Percentiles rank a stretch among this genome's conserved stretches.
These are phyloP conservation scores for Fulmarus glacialis DNA, from an alignment of 2,113 vertebrate species.

Conservation along the genomic window DNA sequence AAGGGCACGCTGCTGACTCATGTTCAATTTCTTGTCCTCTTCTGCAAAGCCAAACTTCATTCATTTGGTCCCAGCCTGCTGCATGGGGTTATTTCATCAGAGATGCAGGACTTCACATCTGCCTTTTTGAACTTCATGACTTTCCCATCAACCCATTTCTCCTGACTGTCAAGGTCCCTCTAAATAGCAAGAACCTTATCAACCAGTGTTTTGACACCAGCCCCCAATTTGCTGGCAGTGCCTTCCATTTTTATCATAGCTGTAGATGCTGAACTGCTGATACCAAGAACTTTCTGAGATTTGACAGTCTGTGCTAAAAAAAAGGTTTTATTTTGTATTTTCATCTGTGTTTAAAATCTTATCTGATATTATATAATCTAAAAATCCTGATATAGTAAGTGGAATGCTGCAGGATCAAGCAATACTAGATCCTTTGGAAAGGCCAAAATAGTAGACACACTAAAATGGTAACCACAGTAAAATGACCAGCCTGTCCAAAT, in stretches of 20 bases:
- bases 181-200: background rate
- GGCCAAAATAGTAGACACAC: no score
- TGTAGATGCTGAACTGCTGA: background rate
- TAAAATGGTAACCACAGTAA: background rate
- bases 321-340: background rate
- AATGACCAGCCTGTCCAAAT: background rate
- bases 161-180: background rate
- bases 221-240: background rate
- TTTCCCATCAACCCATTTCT: background rate
- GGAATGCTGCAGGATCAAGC: background rate
- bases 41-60: background rate
- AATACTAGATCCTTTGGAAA: background rate
- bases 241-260: background rate
- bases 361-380: background rate
- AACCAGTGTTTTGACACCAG: no score
- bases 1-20: background rate
- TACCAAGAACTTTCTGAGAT: background rate
- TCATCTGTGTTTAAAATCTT: background rate
- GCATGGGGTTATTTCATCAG: background rate
- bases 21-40: background rate
- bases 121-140: background rate
- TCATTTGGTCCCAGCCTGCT: background rate
- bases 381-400: background rate
- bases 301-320: background rate
- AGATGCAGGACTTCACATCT: background rate